Base-by-base conservation (phyloP, 1,140 invertebrate species). In the Hyles vespertilio region DNA sequence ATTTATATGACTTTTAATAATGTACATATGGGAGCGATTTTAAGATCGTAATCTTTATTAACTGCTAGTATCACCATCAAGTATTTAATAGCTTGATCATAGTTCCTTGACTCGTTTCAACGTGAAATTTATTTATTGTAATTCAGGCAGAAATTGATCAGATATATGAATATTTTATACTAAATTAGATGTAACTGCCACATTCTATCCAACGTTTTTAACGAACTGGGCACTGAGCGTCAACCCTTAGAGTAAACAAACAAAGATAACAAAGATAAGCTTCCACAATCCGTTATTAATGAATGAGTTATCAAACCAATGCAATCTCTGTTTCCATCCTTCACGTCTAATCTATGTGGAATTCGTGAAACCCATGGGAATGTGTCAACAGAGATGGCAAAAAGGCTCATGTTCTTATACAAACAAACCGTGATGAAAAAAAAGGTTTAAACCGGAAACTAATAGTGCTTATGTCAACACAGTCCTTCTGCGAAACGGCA, bases 401-500 rank as follows among this genome's bases (percentile, higher is more conserved):
- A 69, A 63, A 59, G 47, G 54, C 60, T 62, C 61, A 34, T 51
- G 48, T 47, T 51, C 62, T 3, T 45, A 48, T 63, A 48, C 49
- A 63, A 67, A 67, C 59, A 64, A 32, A 56, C 48, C 40, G 47
- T 6, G 32, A 58, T 54, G 43, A 61, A 59, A 67, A 67, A 67
- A 77, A 76, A 79, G 66, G 55, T 54, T 59, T 12, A 68, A 74
- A 71, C 70, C 77, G 77, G 77, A 81, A 77, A 77, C 66, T 46
- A n/a, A 62, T 56, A 56, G 51, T 48, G 52, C 63, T 63, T 71
- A 60, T 72, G 72, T 74, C 71, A 79, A 79, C 72, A 74, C 2
- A 43, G 58, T 48, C 72, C 76, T 82, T 80, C 77, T 71, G 68
- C 76, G 79, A 80, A 82, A 70, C 65, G 56, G 65, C 66, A 69